Percentiles rank a stretch among this genome's conserved stretches.
These are phyloP conservation scores for Agyllia agylla DNA, from an alignment of 2,888 invertebrate species.

Conservation along the genomic window DNA sequence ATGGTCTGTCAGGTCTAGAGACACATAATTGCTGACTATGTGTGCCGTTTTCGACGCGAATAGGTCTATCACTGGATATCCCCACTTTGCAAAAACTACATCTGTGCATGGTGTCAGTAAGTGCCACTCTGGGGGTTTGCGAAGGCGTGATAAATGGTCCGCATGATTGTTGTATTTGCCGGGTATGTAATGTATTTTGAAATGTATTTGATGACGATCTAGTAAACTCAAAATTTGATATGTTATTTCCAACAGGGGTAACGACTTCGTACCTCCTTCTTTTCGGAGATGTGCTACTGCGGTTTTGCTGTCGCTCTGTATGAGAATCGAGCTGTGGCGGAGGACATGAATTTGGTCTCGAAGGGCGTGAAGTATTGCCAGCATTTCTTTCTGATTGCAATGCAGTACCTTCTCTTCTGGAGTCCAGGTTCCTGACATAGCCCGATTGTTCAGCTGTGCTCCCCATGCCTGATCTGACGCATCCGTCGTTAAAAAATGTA, in stretches of 20 bases:
- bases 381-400: slow-evolving; percentile 47
- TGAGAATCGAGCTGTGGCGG: slow-evolving; percentile 11
- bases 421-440: background rate
- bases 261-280: slow-evolving; percentile 51
- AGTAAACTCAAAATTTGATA: slow-evolving; percentile 20
- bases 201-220: slow-evolving; percentile 13
- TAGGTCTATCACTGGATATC: slow-evolving; percentile 30
- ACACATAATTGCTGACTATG: slow-evolving; percentile 33
- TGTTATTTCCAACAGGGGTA: slow-evolving; percentile 33
- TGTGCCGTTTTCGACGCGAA: slow-evolving; percentile 74
- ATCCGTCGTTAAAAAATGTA: slow-evolving; percentile 49
- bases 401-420: background rate
- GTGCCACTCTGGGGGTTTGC: slow-evolving; percentile 41
- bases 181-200: slow-evolving; percentile 38
- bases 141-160: slow-evolving; percentile 31
- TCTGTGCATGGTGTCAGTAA: background rate
- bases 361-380: slow-evolving; percentile 19
- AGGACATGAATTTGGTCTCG: slow-evolving; percentile 15
- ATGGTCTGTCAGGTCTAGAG: slow-evolving; percentile 27
- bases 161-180: slow-evolving; percentile 49
- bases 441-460: slow-evolving; percentile 20
- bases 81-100: slow-evolving; percentile 34
- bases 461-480: slow-evolving; percentile 54
- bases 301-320: slow-evolving; percentile 52
- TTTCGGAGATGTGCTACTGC: slow-evolving; percentile 49